Conservation (phyloP, 1,140 invertebrate genomes). For the Aphaenogaster ashmeadi region DNA sequence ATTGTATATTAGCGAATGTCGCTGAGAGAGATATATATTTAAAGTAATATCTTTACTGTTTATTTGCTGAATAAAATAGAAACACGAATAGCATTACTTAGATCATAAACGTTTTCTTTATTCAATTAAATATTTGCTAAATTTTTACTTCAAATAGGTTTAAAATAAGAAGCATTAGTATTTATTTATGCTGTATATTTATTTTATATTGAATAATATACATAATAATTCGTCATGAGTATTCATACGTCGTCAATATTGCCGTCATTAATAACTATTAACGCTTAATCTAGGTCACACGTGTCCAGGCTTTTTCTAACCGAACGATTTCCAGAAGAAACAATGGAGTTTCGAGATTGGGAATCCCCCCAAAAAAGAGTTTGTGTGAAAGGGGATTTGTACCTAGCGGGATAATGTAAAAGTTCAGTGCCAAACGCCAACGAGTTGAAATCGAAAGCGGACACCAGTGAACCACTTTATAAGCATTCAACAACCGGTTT, state of each 20-base stretch:
- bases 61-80: slow-evolving; percentile 64
- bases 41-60: slow-evolving; percentile 12
- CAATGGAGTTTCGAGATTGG: no score
- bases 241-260: background rate
- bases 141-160: background rate
- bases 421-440: no score
- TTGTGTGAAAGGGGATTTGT: no score
- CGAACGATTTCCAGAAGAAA: no score
- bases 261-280: slow-evolving; percentile 32
- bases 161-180: background rate
- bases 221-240: background rate
- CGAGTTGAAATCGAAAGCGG: no score
- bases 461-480: no score
- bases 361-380: no score
- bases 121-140: background rate
- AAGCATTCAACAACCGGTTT: no score
- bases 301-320: no score
- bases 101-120: background rate
- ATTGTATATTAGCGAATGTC: background rate
- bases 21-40: background rate
- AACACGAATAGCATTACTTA: background rate
- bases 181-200: slow-evolving; percentile 29
- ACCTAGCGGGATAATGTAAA: no score
- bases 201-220: background rate
- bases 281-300: no score